A percentile compares a stretch with the other conserved stretches of the same genome.
These are phyloP conservation scores for Proisotoma minuta DNA, from an alignment of 2,888 invertebrate species.

Conservation along the genomic window DNA sequence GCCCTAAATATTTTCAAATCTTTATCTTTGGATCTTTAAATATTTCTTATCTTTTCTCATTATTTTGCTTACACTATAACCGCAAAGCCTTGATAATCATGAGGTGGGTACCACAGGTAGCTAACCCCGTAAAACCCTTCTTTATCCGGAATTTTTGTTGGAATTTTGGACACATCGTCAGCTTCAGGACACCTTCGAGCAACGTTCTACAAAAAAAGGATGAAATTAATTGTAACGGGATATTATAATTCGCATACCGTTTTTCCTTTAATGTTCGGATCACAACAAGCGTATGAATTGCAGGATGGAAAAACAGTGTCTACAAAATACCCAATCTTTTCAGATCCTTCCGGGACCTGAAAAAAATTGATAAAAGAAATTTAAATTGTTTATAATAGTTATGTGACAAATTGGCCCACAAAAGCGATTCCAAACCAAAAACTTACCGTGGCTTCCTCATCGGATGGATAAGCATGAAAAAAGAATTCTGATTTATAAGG, in stretches of 20 bases:
- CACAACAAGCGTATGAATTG: slow-evolving; percentile 9
- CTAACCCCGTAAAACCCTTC: neutral
- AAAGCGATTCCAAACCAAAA: too few species aligned
- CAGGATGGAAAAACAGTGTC: neutral
- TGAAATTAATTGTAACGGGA: too few species aligned
- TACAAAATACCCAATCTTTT: neutral
- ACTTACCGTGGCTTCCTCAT: neutral
- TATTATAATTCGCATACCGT: neutral
- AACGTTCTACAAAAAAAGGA: neutral
- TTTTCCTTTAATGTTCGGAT: neutral
- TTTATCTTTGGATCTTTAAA: too few species aligned
- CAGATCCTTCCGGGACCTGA: neutral
- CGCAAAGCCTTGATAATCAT: neutral
- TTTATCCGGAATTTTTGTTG: neutral
- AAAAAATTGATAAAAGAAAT: too few species aligned
- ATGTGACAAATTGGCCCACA: too few species aligned
- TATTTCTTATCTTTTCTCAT: too few species aligned
- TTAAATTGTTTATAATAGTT: too few species aligned
- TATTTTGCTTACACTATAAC: slow-evolving; percentile 4
- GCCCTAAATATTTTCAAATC: too few species aligned
- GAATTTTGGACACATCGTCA: neutral
- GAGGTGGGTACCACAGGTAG: slow-evolving; percentile 1
- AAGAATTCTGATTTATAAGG: neutral
- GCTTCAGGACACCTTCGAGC: neutral
- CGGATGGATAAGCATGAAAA: neutral